Evolutionary conservation across 2,888 invertebrate species (phyloP), one percentile per base, ranked within the genome.

Genomic region (Silvanus unidentatus): DNA sequence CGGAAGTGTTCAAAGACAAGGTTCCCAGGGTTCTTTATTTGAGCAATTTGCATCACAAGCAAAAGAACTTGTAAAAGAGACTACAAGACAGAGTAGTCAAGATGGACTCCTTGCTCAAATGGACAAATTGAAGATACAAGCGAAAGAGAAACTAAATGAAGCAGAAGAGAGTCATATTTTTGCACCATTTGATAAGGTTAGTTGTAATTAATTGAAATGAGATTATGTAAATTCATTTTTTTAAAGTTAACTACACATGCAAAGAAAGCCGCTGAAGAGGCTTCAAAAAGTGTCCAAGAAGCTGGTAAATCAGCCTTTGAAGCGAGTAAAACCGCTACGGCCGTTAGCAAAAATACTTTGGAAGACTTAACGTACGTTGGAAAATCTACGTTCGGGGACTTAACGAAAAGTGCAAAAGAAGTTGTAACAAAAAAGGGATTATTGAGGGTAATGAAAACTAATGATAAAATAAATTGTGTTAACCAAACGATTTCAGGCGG

Each of bases 351-450:
- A 67, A 90, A 88, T 58, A 92, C 92, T 0, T 75, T 92, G 3
- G 92, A 92, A 49, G 93, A 93, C 67, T 74, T 93, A 15, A 88
- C 89, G 0, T 90, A 90, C 60, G 91, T 92, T 2, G 86, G 91
- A n/a, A 91, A 90, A 68, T 89, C 87, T 16, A 91, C 92, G 0
- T 74, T 93, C 34, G 92, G 90, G 1, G 93, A 93, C 68, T 73
- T 94, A 12, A 93, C 93, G 1, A 94, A 93, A 72, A 89, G 88
- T 61, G 93, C 93, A 1, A 89, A 92, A 62, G 91, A 92, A 73
- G 91, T 76, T 1, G 92, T 88, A 2, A 77, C 87, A 1, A 93
- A 92, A 65, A 88, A 89, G 65, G 91, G 91, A 47, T 73, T 93
- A 42, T 73, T 91, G 39, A 87, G 89, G 77, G 86, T 84, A 71